Base-by-base conservation (phyloP, 2,888 invertebrate genomes). In the Chaitophorus viminalis region DNA sequence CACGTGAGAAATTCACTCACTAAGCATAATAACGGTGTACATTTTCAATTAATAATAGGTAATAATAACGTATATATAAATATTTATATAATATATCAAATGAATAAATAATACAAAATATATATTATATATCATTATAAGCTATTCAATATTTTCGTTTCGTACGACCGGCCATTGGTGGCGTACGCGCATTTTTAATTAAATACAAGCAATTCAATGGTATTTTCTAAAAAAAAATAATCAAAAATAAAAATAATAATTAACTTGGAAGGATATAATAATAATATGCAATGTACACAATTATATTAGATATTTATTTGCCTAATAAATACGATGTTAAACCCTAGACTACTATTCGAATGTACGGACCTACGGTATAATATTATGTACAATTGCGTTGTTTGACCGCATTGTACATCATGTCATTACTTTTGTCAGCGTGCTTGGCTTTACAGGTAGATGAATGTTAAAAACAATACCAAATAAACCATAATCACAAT, bases 381-480 rank as follows among this genome's bases (percentile, higher is more conserved):
- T 68, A 65, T n/a, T 75, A 60, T 77, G 84, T 84, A 84, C 84
- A 65, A 76, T 65, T 46, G 76, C 74, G 83, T 75, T 52, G 65
- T 77, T 68, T 52, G 46, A 77, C 31, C 76, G 65, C 84, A 52
- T 65, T 84, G 84, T 84, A 84, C 76, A 68, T 77, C 77, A 31
- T 29, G 29, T 68, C 46, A 68, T 36, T 85, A 88, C 78, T n/a
- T 54, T 68, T 54, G n/a, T 85, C 39, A 36, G 86, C 86, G 86
- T 86, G 86, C 86, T 86, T 39, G 86, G 78, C 86, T 86, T 79
- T 84, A 84, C 84, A 84, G 84, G 76, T 84, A 84, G 33, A n/a
- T 3, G 65, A 76, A 84, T 36, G 75, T 76, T 76, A 46, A 84
- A 75, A 29, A 31, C n/a, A 29, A 65, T 21, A 29, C 29, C 33